Conservation (phyloP, 2,888 invertebrate genomes). For the Girardia tigrina region DNA sequence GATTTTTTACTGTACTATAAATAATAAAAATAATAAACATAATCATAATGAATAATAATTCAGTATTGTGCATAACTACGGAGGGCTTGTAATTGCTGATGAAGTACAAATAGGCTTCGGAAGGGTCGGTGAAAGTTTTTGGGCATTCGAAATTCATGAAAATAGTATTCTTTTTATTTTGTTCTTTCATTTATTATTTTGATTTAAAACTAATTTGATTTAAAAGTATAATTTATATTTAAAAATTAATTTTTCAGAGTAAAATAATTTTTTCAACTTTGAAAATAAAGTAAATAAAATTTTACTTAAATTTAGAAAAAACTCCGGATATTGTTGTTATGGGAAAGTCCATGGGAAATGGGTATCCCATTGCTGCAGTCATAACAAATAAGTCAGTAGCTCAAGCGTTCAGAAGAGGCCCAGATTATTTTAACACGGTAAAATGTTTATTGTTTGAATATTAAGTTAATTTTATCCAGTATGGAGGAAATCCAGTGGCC, state of each 20-base stretch:
- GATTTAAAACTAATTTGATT: no score
- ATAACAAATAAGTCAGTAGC: slow-evolving; percentile 81
- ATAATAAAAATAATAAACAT: no score
- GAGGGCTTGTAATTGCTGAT: slow-evolving; percentile 87
- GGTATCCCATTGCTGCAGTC: slow-evolving; percentile 75
- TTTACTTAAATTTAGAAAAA: slow-evolving; percentile 58
- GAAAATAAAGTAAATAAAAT: no score
- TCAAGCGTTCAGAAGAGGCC: slow-evolving; percentile 59
- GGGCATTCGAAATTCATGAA: slow-evolving; percentile 81
- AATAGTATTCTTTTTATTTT: background rate
- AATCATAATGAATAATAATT: no score
- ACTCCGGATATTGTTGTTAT: slow-evolving; percentile 92
- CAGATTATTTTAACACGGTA: slow-evolving; percentile 88
- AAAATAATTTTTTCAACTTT: no score
- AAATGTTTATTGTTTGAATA: no score
- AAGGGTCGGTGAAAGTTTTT: slow-evolving; percentile 79
- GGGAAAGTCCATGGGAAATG: slow-evolving; percentile 96
- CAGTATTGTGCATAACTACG: slow-evolving; percentile 69
- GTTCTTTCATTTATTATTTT: no score
- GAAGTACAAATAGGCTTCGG: slow-evolving; percentile 98
- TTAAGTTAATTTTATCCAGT: slow-evolving; percentile 54
- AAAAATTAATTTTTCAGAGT: no score
- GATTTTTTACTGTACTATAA: no score
- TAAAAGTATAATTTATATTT: no score
- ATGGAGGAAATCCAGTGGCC: slow-evolving; percentile 95